phyloP scores from a whole-genome alignment of 2,113 vertebrate species.

The Zosterops japonicus region DNA sequence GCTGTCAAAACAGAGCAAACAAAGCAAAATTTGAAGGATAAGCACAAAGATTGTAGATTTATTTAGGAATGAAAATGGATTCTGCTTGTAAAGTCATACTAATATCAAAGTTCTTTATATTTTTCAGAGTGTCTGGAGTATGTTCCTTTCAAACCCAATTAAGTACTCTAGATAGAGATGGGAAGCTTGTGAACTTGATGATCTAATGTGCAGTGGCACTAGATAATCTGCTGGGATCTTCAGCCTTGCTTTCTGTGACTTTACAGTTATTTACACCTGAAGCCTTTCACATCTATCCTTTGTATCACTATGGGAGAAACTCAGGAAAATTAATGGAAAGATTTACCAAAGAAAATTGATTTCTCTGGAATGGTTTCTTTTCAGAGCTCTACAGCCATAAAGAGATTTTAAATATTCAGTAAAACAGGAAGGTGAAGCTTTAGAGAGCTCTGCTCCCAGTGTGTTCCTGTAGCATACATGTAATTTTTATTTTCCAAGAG shows the following conservation, averaged over 20 bases:
- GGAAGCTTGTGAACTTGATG: not conserved
- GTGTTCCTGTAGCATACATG: not conserved
- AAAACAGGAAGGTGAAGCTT: not conserved
- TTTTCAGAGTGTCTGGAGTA: not conserved
- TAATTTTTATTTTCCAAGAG: not conserved
- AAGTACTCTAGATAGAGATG: not conserved
- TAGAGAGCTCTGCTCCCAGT: not conserved
- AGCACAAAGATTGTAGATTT: not conserved
- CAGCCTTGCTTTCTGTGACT: not conserved
- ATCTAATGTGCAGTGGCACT: not conserved
- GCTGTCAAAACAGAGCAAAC: not conserved
- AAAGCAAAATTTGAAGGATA: not conserved
- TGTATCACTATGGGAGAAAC: not conserved
- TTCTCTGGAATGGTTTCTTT: not conserved
- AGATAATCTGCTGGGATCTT: not conserved
- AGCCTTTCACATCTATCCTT: not conserved
- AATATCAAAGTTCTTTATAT: not conserved
- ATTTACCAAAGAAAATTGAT: not conserved
- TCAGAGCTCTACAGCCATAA: not conserved
- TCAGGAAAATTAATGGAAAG: not conserved
- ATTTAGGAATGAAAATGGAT: not conserved
- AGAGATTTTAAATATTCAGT: not conserved
- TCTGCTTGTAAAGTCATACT: not conserved
- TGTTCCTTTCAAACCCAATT: not conserved
- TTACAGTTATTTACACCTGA: not conserved